phyloP scores from a whole-genome alignment of 2,113 vertebrate species.

The Enhydra lutris region DNA sequence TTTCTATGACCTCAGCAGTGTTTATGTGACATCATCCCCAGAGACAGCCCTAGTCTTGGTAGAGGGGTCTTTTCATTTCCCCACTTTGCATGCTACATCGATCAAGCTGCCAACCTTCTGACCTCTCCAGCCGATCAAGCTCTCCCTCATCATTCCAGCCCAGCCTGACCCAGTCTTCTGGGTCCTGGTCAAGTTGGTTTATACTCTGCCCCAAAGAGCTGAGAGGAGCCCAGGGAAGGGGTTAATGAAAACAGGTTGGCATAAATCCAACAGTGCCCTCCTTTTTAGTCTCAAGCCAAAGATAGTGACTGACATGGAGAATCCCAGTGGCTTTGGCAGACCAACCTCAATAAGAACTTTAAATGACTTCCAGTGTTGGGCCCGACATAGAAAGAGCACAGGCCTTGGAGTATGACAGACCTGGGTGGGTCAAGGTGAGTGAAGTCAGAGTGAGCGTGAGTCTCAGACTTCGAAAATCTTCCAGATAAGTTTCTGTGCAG shows the following conservation, averaged over 20 bases:
- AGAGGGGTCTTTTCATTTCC: background rate
- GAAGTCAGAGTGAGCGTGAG: background rate
- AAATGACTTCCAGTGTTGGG: background rate
- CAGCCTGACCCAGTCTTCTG: background rate
- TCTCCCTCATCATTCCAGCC: background rate
- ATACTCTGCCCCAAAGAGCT: background rate
- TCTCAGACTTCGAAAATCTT: background rate
- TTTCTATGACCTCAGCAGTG: constrained; percentile 60
- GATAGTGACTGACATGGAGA: background rate
- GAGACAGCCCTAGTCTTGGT: background rate
- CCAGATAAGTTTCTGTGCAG: background rate
- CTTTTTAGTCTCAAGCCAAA: background rate
- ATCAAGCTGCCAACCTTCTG: background rate
- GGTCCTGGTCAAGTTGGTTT: background rate
- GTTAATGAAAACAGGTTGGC: background rate
- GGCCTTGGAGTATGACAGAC: background rate
- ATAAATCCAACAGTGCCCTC: background rate
- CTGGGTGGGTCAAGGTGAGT: background rate
- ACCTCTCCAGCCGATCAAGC: background rate
- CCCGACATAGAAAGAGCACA: background rate
- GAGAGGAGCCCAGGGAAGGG: background rate
- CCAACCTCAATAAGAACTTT: background rate
- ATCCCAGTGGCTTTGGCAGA: background rate
- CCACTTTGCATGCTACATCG: background rate
- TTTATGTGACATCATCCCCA: constrained; percentile 53